These are phyloP conservation scores for Liolophura sinensis DNA, from an alignment of 1,140 invertebrate species.

Conservation along the genomic window DNA sequence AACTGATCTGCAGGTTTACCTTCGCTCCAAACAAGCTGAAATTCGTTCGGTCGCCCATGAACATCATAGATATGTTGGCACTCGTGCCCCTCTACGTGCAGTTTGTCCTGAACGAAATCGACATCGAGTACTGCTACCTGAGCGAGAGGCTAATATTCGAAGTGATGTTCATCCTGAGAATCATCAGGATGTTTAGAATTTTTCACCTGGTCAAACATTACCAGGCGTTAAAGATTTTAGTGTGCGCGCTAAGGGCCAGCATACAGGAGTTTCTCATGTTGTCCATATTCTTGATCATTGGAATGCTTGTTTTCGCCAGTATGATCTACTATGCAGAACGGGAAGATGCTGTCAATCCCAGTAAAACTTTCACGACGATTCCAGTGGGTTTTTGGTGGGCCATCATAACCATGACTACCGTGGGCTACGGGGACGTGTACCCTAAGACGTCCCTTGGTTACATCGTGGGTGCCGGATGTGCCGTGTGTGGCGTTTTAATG, in stretches of 20 bases:
- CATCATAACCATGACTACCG: constrained; percentile 65
- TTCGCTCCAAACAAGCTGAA: constrained; percentile 57
- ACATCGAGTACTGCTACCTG: constrained; percentile 40
- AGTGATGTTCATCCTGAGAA: constrained; percentile 51
- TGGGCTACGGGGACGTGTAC: constrained; percentile 60
- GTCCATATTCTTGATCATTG: constrained; percentile 95
- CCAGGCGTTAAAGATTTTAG: constrained; percentile 50
- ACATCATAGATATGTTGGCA: constrained; percentile 62
- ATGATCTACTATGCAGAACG: constrained; percentile 97
- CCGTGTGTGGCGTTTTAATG: constrained; percentile 48
- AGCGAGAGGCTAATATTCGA: constrained; percentile 47
- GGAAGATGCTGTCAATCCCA: constrained; percentile 34
- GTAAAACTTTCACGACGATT: constrained; percentile 49
- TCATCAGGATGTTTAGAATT: constrained; percentile 54
- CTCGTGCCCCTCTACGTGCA: constrained; percentile 60
- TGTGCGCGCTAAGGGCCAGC: constrained; percentile 52
- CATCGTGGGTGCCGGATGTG: constrained; percentile 48
- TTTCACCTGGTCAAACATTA: constrained; percentile 55
- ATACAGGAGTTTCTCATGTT: constrained; percentile 66
- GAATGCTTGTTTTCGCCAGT: constrained; percentile 96
- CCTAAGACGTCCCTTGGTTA: constrained; percentile 62
- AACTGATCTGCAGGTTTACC: constrained; percentile 57
- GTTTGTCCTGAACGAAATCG: constrained; percentile 37
- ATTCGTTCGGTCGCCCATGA: constrained; percentile 58
- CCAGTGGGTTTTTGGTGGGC: constrained; percentile 64